phyloP scores from a whole-genome alignment of 1,140 invertebrate species.

The Heliconius nattereri region DNA sequence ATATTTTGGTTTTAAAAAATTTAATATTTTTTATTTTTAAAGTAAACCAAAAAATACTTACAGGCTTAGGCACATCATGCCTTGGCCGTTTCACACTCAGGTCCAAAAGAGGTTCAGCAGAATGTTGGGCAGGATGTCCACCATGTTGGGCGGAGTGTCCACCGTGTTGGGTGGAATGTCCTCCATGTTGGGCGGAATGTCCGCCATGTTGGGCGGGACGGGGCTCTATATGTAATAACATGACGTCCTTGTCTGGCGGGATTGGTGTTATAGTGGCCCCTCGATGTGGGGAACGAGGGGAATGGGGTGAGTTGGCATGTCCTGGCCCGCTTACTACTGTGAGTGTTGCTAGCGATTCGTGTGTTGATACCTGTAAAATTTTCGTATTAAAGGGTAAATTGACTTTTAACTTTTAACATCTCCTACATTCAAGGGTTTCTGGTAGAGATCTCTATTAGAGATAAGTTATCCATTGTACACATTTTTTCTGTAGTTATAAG shows the following conservation, averaged over 20 bases:
- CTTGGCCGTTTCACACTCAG: slow-evolving; percentile 90
- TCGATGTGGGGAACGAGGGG: slow-evolving; percentile 47
- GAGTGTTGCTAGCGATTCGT: slow-evolving; percentile 83
- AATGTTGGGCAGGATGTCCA: slow-evolving; percentile 22
- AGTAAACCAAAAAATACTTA: slow-evolving; percentile 43
- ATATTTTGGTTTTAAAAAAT: too few species aligned
- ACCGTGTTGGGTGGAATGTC: background rate
- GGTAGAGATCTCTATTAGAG: too few species aligned
- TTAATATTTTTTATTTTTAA: too few species aligned
- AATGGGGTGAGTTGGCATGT: slow-evolving; percentile 76
- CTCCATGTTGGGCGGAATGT: slow-evolving; percentile 2
- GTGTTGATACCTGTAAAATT: slow-evolving; percentile 28
- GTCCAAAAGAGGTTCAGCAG: slow-evolving; percentile 86
- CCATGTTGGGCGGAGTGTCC: slow-evolving; percentile 3
- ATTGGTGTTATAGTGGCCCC: slow-evolving; percentile 83
- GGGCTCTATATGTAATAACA: slow-evolving; percentile 83
- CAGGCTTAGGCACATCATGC: slow-evolving; percentile 81
- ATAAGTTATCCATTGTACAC: too few species aligned
- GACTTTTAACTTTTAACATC: too few species aligned
- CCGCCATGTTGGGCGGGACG: slow-evolving; percentile 64
- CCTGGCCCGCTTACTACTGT: slow-evolving; percentile 83
- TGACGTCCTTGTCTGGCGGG: slow-evolving; percentile 80
- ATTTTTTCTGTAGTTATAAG: too few species aligned
- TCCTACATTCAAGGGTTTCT: too few species aligned
- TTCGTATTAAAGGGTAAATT: background rate